Evolutionary conservation across 92 coral and sea anemone genomes (phyloP), one percentile per base, ranked within the genome.

Genomic region (Epizoanthus scotinus): DNA sequence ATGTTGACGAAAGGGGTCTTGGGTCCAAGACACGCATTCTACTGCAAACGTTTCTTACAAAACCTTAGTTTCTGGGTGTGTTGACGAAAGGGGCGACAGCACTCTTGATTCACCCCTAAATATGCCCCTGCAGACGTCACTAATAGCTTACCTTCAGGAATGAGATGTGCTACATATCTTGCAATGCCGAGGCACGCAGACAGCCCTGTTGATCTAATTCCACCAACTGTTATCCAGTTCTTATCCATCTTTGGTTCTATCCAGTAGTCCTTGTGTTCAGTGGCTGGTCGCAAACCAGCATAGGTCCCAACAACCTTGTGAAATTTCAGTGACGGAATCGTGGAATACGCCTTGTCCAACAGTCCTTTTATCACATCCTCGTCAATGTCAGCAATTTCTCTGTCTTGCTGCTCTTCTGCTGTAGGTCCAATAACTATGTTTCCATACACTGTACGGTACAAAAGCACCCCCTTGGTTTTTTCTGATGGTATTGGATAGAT

Each of bases 281-380:
- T 91, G n/a, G 95, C 95, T 17, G 95, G 95, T 63, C 95, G 83
- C 26, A 91, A 78, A 19, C 95, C 95, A 25, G 92, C 95, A 83
- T 91, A 91, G 0, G 89, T 80, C 25, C 95, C 95, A 29, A 91
- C 79, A 6, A 91, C 78, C 18, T 70, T 25, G 54, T 89, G 92
- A 10, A 86, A 80, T 52, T 56, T 86, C 19, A 91, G 53, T 24
- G 82, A 55, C 2, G 95, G 95, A 7, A 91, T 59, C 54, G 89
- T 71, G 14, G 14, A 73, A 18, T 72, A 67, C 10, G 95, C 95
- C 12, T 27, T 81, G 36, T 64, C 72, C 27, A 89, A 62, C 40
- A 91, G 86, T 22, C 27, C 61, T 17, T 56, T 82, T 20, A 91
- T 86, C 18, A 91, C 81, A 9, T 73, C 55, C 29, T 81, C 62